Evolutionary conservation across 2,797 vertebrate species (phyloP).

Genomic region (Pseudocheirus occidentalis): DNA sequence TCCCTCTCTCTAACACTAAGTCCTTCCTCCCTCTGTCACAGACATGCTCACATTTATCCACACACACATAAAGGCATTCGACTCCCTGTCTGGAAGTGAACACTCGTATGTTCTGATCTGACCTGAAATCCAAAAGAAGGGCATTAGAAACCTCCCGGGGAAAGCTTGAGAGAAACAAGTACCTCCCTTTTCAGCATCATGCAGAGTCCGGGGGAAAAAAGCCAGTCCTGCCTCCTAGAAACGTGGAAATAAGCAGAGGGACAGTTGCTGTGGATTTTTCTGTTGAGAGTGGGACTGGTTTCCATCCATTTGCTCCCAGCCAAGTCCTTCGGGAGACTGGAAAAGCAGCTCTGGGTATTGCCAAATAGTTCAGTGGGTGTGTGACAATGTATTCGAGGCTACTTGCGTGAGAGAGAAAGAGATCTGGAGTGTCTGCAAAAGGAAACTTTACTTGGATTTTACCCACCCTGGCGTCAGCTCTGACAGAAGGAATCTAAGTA

Average conservation of each 20-base stretch:
- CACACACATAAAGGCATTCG: neutral
- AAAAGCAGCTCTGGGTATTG: slow-evolving; percentile 60
- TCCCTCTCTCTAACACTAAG: slow-evolving; percentile 52
- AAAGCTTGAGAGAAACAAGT: slow-evolving; percentile 43
- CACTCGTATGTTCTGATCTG: slow-evolving; percentile 9
- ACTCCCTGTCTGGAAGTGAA: neutral
- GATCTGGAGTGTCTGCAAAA: slow-evolving; percentile 2
- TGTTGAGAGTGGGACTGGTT: slow-evolving; percentile 50
- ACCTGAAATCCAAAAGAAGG: slow-evolving; percentile 44
- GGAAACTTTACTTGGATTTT: slow-evolving; percentile 23
- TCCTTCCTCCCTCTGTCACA: slow-evolving; percentile 38
- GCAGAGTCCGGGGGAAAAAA: slow-evolving; percentile 40
- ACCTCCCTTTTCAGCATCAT: slow-evolving; percentile 34
- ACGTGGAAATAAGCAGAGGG: slow-evolving; percentile 39
- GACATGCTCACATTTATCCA: slow-evolving; percentile 3
- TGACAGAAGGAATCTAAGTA: neutral
- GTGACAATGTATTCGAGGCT: neutral
- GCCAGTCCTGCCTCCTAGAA: slow-evolving; percentile 45
- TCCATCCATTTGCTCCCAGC: neutral
- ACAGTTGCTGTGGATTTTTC: slow-evolving; percentile 49
- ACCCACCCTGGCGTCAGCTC: slow-evolving; percentile 32
- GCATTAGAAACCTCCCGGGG: slow-evolving; percentile 57
- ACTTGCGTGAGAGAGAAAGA: neutral
- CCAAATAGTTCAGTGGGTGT: neutral
- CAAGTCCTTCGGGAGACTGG: slow-evolving; percentile 28